These are phyloP conservation scores for Paralinhomoeus sp. DNA, from an alignment of 2,888 invertebrate species.

Conservation along the genomic window DNA sequence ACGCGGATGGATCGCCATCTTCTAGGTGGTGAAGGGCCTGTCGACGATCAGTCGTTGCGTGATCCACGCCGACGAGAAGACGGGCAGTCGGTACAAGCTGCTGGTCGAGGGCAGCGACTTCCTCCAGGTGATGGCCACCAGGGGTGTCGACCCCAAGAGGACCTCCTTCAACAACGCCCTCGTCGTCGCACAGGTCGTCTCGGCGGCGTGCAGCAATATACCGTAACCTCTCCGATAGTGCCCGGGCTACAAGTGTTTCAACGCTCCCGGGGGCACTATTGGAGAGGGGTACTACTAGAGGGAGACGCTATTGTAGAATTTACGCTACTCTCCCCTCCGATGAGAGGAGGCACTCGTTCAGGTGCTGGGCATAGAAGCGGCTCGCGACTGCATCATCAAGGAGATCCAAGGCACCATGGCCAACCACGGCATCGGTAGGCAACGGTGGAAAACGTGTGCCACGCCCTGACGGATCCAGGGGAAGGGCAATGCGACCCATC, in stretches of 20 bases:
- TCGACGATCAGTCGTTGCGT: slow-evolving; percentile 67
- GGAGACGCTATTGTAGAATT: too few relatives aligned
- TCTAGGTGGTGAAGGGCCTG: slow-evolving; percentile 38
- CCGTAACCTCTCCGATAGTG: too few relatives aligned
- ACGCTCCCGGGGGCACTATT: too few relatives aligned
- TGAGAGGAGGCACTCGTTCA: too few relatives aligned
- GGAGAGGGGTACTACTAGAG: too few relatives aligned
- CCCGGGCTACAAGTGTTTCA: too few relatives aligned
- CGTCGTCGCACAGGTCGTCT: slow-evolving; percentile 43
- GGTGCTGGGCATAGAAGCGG: slow-evolving; percentile 90
- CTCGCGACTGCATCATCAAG: slow-evolving; percentile 73
- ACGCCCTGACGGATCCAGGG: too few relatives aligned
- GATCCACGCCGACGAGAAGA: slow-evolving; percentile 60
- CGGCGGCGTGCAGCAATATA: too few relatives aligned
- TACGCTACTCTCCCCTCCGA: too few relatives aligned
- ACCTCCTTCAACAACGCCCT: slow-evolving; percentile 79
- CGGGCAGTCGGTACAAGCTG: slow-evolving; percentile 47
- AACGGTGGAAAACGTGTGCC: too few relatives aligned
- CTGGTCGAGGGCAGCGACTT: slow-evolving; percentile 89
- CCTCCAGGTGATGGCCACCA: slow-evolving; percentile 71
- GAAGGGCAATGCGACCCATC: too few relatives aligned
- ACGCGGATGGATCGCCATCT: too few relatives aligned
- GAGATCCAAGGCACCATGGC: slow-evolving; percentile 93
- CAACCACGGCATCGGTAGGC: slow-evolving; percentile 93
- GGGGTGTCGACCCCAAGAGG: slow-evolving; percentile 53